Percentiles rank a stretch among this genome's conserved stretches.
These are phyloP conservation scores for Phragmatobia fuliginosa DNA, from an alignment of 2,888 invertebrate species.

Conservation along the genomic window DNA sequence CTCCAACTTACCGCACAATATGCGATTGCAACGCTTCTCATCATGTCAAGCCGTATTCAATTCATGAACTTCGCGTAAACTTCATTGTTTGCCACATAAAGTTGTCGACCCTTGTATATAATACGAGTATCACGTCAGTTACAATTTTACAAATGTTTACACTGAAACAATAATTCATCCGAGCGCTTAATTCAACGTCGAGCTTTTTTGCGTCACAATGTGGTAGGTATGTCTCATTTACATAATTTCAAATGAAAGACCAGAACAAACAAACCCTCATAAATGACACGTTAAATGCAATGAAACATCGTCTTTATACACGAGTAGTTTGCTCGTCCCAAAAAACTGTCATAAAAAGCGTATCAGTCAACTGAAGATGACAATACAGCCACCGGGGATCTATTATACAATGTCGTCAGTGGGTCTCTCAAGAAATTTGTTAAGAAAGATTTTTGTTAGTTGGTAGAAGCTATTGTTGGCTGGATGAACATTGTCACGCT, in stretches of 20 bases:
- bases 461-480: constrained; percentile 63
- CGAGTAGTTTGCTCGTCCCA: constrained; percentile 66
- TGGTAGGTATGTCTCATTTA: constrained; percentile 63
- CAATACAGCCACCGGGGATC: constrained; percentile 76
- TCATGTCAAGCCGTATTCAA: constrained; percentile 53
- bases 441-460: constrained; percentile 73
- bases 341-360: constrained; percentile 73
- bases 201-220: constrained; percentile 40
- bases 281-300: constrained; percentile 80
- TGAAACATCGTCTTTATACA: constrained; percentile 78
- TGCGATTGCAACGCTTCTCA: constrained; percentile 52
- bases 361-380: constrained; percentile 72
- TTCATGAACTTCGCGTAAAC: constrained; percentile 50
- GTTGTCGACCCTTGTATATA: constrained; percentile 54
- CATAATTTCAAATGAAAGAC: constrained; percentile 71
- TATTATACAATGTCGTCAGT: constrained; percentile 67
- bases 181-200: constrained; percentile 18
- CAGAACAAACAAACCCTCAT: constrained; percentile 77
- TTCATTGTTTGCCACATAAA: constrained; percentile 33
- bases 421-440: constrained; percentile 81
- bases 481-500: constrained; percentile 36
- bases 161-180: constrained; percentile 30
- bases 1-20: constrained; percentile 62
- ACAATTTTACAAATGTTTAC: constrained; percentile 44
- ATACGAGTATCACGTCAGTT: constrained; percentile 64